These are phyloP conservation scores for Heloderma charlesbogerti DNA, from an alignment of 2,113 vertebrate genomes.

Conservation along the genomic window DNA sequence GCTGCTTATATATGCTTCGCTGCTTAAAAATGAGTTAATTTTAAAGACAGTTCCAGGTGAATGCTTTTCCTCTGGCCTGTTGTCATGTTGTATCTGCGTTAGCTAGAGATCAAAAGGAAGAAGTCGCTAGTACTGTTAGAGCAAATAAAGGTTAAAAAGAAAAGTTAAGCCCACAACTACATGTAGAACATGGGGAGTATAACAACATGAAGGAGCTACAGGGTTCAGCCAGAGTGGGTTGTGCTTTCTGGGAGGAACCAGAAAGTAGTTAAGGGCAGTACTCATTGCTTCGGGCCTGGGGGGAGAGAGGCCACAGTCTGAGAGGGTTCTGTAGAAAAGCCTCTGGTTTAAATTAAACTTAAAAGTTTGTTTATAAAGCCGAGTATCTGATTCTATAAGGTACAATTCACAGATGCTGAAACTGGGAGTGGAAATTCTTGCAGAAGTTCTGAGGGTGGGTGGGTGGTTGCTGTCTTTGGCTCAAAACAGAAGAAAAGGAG, in stretches of 20 bases:
- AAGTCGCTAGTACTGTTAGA: not conserved
- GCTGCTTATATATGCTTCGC: not conserved
- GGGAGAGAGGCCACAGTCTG: too few relatives aligned
- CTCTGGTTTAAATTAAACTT: too few relatives aligned
- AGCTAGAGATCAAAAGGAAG: constrained; percentile 29
- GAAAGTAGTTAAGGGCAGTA: too few relatives aligned
- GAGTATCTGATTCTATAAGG: too few relatives aligned
- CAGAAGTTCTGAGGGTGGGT: not conserved
- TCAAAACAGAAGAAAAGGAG: not conserved
- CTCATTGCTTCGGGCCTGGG: too few relatives aligned
- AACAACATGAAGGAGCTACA: too few relatives aligned
- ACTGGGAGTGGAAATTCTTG: not conserved
- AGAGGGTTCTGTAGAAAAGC: too few relatives aligned
- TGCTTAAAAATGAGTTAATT: not conserved
- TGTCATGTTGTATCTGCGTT: constrained; percentile 16
- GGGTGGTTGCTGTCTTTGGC: not conserved
- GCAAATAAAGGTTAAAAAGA: not conserved
- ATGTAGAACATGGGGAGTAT: not conserved
- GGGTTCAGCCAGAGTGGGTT: too few relatives aligned
- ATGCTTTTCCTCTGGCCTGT: not conserved
- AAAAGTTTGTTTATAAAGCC: too few relatives aligned
- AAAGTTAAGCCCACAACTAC: not conserved
- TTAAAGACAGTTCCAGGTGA: constrained; percentile 6
- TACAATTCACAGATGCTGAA: too few relatives aligned
- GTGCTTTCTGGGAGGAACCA: too few relatives aligned